Evolutionary conservation across 2,888 invertebrate genomes (phyloP), one percentile per base, ranked within the genome.

Genomic region (Helobdella robusta): DNA sequence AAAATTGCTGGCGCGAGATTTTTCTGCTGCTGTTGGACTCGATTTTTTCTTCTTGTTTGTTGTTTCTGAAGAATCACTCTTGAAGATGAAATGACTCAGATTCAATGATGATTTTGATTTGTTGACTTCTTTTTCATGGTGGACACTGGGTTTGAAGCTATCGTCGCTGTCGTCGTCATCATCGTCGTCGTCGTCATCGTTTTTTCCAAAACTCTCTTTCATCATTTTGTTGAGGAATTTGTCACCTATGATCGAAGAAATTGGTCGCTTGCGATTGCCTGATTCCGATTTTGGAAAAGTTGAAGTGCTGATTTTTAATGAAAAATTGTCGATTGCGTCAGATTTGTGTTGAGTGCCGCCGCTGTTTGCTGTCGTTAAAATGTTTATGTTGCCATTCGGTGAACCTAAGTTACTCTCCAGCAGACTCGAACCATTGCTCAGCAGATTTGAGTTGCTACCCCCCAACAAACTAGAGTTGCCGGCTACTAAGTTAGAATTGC

Each of bases 121-220:
- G 48, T 30, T 62, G 48, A 40, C 34, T 46, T 3, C 50, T 30
- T 62, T 46, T 2, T n/a, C 32, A 15, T 6, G 6, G 32, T 32
- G 28, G 25, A 32, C n/a, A 23, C 30, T 35, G 1, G 62, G 62
- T n/a, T 62, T 46, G 62, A 50, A 62, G 34, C 62, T 62, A 15
- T 62, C 62, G 50, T 62, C 62, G 34, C 62, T 62, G 50, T 62
- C 62, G 34, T 36, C 5, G 15, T 25, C 59, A 15, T 56, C 56
- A 5, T 56, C 56, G 35, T 62, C 50, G 20, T 48, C 62, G 28
- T 48, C 44, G 4, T 46, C 48, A 6, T 50, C 62, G 28, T 50
- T 11, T 20, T n/a, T 32, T 25, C 25, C 36, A 2, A 20, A 36
- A 35, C 36, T n/a, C 6, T 62, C 34, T 1, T 62, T 18, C n/a